A percentile compares a stretch with the other conserved stretches of the same genome.
phyloP scores from a whole-genome alignment of 2,113 vertebrate genomes.

The Ibidorhyncha struthersii region DNA sequence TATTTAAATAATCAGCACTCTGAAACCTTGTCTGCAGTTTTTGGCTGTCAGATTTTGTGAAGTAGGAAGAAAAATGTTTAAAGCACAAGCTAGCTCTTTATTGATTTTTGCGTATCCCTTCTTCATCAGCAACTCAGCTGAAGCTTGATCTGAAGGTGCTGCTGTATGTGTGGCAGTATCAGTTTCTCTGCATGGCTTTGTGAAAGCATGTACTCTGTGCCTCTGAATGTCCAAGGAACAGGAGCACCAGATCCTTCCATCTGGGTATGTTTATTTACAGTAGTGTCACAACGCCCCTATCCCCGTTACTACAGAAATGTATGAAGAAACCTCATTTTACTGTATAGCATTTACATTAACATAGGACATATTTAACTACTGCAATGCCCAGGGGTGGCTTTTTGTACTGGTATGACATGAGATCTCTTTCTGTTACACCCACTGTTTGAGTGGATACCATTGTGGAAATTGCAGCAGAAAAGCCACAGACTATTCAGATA shows the following conservation, averaged over 20 bases:
- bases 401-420: background rate
- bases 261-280: accelerated
- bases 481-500: background rate
- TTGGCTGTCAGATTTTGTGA: constrained; percentile 25
- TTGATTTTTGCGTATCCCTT: background rate
- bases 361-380: accelerated
- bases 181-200: background rate
- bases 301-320: accelerated
- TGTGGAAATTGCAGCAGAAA: background rate
- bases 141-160: background rate
- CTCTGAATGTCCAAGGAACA: background rate
- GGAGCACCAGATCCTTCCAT: background rate
- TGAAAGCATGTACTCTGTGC: background rate
- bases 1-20: constrained; percentile 31
- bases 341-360: accelerated
- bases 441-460: background rate
- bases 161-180: background rate
- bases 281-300: accelerated
- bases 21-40: constrained; percentile 12
- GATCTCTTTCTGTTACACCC: background rate
- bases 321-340: background rate
- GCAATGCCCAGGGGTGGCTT: background rate
- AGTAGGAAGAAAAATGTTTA: background rate
- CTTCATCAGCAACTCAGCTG: background rate
- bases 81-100: background rate